Conservation (phyloP, 2,888 invertebrate species). For the Andrena marginata region DNA sequence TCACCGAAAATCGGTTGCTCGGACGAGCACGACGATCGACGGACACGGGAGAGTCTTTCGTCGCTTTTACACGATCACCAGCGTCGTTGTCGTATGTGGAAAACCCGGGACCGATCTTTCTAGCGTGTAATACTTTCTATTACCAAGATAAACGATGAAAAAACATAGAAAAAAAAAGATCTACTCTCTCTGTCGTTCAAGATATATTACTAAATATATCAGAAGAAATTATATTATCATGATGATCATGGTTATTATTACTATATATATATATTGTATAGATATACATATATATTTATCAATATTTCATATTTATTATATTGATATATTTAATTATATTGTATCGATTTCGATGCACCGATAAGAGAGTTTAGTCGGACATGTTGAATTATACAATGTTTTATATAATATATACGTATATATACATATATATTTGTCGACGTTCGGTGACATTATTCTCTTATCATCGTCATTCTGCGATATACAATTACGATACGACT, state of each 20-base stretch:
- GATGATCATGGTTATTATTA: slow-evolving; percentile 52
- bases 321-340: slow-evolving; percentile 75
- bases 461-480: slow-evolving; percentile 63
- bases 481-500: slow-evolving; percentile 37
- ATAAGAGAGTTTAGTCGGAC: slow-evolving; percentile 66
- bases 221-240: slow-evolving; percentile 48
- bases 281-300: slow-evolving; percentile 62
- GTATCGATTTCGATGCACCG: slow-evolving; percentile 69
- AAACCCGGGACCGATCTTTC: slow-evolving; percentile 66
- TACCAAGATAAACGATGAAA: slow-evolving; percentile 49
- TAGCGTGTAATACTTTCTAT: slow-evolving; percentile 60
- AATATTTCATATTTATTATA: slow-evolving; percentile 76
- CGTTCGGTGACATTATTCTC: slow-evolving; percentile 62
- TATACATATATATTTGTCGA: slow-evolving; percentile 42
- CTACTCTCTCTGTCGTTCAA: slow-evolving; percentile 68
- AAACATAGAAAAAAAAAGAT: slow-evolving; percentile 38
- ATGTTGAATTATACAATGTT: slow-evolving; percentile 70
- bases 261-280: slow-evolving; percentile 54
- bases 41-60: slow-evolving; percentile 31
- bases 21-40: slow-evolving; percentile 15
- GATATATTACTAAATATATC: slow-evolving; percentile 67
- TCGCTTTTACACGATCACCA: slow-evolving; percentile 44
- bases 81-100: slow-evolving; percentile 35
- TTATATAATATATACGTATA: slow-evolving; percentile 55
- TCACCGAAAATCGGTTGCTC: slow-evolving; percentile 41